These are phyloP conservation scores for Tetrax tetrax DNA, from an alignment of 2,113 vertebrate species.

Conservation along the genomic window DNA sequence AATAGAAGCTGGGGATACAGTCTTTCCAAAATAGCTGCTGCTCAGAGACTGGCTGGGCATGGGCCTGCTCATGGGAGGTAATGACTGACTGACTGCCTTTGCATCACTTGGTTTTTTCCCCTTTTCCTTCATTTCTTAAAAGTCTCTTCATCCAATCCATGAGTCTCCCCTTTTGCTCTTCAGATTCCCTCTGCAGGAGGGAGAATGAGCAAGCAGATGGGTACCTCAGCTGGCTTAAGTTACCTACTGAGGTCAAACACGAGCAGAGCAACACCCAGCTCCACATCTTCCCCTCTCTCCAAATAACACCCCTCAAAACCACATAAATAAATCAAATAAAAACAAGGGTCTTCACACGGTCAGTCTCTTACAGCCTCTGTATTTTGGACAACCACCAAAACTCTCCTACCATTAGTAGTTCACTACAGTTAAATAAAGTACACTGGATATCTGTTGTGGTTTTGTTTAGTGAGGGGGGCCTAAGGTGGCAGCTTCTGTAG, in stretches of 20 bases:
- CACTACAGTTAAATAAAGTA: neutral
- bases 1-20: neutral
- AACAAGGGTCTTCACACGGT: neutral
- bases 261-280: neutral
- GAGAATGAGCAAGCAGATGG: neutral
- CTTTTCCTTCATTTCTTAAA: neutral
- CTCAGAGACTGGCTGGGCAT: neutral
- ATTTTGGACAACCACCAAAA: neutral
- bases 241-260: neutral
- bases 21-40: neutral
- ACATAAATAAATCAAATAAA: neutral
- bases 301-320: too few species aligned
- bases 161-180: neutral
- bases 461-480: too few species aligned
- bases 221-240: accelerated
- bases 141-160: neutral
- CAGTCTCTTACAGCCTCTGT: neutral
- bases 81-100: neutral
- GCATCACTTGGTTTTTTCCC: neutral
- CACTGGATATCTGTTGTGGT: neutral
- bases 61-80: accelerated
- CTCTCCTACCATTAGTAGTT: neutral
- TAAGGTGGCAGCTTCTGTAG: too few species aligned
- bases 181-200: neutral
- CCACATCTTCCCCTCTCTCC: too few species aligned